A percentile compares a stretch with the other conserved stretches of the same genome.
Conservation (phyloP, 2,113 vertebrate genomes). For the Psittacara wagleri region DNA sequence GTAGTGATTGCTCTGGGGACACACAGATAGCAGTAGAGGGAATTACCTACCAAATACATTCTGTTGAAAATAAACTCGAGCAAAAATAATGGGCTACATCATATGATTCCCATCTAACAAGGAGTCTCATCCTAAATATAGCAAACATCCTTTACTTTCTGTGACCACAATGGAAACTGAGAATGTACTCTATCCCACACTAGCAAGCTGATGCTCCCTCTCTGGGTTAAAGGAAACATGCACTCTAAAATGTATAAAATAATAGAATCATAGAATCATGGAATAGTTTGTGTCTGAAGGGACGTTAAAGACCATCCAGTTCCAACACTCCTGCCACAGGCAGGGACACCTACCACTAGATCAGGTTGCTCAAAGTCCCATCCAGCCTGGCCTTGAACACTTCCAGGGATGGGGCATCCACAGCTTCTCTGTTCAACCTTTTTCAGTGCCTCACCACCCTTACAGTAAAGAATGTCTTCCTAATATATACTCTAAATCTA, state of each 20-base stretch:
- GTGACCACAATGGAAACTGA: not conserved
- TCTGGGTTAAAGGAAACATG: not conserved
- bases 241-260: not conserved
- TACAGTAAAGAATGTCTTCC: not conserved
- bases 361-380: not conserved
- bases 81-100: not conserved
- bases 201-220: not conserved
- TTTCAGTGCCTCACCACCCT: not conserved
- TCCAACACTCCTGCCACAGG: not conserved
- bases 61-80: not conserved
- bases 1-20: not conserved
- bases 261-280: not conserved
- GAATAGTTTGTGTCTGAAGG: not conserved
- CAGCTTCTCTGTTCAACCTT: not conserved
- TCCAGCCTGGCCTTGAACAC: not conserved
- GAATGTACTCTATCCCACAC: not conserved
- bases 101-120: not conserved
- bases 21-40: not conserved
- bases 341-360: not conserved
- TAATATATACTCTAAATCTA: not conserved
- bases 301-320: not conserved
- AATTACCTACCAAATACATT: not conserved
- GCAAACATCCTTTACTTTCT: not conserved
- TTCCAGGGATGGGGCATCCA: not conserved
- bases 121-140: not conserved